Evolutionary conservation across 2,888 invertebrate genomes (phyloP).

Genomic region (Drosophila falleni): DNA sequence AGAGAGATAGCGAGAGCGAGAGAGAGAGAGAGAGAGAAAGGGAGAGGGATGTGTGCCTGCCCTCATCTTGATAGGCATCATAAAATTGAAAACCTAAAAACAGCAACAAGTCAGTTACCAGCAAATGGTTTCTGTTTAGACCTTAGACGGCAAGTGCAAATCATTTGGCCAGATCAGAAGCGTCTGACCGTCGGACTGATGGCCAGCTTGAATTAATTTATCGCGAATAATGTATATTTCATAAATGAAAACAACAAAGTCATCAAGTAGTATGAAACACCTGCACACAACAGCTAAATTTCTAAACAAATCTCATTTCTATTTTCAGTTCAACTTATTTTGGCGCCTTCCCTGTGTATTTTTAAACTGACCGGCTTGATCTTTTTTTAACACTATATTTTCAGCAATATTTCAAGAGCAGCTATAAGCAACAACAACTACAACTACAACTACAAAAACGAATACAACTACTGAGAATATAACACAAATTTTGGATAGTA

Average conservation of each 20-base stretch:
- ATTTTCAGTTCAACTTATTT: constrained; percentile 46
- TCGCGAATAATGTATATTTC: constrained; percentile 40
- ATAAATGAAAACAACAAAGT: constrained; percentile 38
- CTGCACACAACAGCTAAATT: constrained; percentile 47
- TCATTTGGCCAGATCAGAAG: constrained; percentile 55
- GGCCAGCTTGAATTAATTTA: constrained; percentile 55
- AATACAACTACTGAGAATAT: constrained; percentile 30
- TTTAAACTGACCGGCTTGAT: constrained; percentile 73
- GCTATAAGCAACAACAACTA: constrained; percentile 21
- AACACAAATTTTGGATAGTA: constrained; percentile 25
- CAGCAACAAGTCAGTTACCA: constrained; percentile 46
- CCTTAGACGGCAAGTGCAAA: constrained; percentile 73
- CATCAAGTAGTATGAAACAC: constrained; percentile 68
- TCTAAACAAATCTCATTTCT: constrained; percentile 60
- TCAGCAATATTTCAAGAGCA: constrained; percentile 68
- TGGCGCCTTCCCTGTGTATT: constrained; percentile 56
- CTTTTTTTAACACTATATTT: constrained; percentile 65
- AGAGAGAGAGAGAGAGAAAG: constrained; percentile 6
- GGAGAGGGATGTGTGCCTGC: constrained; percentile 17
- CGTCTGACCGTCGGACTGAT: constrained; percentile 39
- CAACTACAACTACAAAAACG: constrained; percentile 24
- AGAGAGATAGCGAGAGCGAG: constrained; percentile 4
- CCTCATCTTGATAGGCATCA: constrained; percentile 60
- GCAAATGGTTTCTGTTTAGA: constrained; percentile 69
- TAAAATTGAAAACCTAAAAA: constrained; percentile 48